These are phyloP conservation scores for Neolamprologus multifasciatus DNA, from an alignment of 2,797 vertebrate species.

Conservation along the genomic window DNA sequence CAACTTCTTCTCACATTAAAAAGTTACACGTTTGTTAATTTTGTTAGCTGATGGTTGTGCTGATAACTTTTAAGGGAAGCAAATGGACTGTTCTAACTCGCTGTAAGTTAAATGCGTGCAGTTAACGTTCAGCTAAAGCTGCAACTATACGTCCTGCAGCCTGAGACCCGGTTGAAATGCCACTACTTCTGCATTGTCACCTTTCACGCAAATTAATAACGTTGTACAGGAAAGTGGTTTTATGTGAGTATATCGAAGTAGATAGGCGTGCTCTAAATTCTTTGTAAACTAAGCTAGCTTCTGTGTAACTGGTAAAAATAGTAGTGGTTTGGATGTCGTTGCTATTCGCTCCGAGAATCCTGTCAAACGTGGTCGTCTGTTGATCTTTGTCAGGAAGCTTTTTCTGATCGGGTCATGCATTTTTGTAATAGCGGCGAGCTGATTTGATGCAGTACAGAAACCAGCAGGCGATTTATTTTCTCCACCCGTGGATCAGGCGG, in stretches of 20 bases:
- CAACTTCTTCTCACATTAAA: background rate
- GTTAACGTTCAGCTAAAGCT: conserved; percentile 16
- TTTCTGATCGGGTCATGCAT: background rate
- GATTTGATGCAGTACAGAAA: background rate
- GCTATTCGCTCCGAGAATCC: conserved; percentile 1
- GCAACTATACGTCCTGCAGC: background rate
- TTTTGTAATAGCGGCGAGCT: background rate
- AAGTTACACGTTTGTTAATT: background rate
- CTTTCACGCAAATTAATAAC: background rate
- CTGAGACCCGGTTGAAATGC: conserved; percentile 20
- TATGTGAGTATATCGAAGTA: background rate
- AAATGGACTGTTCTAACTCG: background rate
- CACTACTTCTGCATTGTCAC: background rate
- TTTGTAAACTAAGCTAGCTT: background rate
- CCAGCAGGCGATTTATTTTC: background rate
- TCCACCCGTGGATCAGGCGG: background rate
- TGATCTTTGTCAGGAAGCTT: background rate
- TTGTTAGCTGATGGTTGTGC: accelerated
- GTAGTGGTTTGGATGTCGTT: background rate
- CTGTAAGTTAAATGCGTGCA: background rate
- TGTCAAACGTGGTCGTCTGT: conserved; percentile 12
- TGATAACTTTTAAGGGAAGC: accelerated
- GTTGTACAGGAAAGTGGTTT: background rate
- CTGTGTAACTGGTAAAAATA: background rate
- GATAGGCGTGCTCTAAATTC: background rate